phyloP scores from a whole-genome alignment of 2,888 invertebrate genomes.

The Folsomia candida region DNA sequence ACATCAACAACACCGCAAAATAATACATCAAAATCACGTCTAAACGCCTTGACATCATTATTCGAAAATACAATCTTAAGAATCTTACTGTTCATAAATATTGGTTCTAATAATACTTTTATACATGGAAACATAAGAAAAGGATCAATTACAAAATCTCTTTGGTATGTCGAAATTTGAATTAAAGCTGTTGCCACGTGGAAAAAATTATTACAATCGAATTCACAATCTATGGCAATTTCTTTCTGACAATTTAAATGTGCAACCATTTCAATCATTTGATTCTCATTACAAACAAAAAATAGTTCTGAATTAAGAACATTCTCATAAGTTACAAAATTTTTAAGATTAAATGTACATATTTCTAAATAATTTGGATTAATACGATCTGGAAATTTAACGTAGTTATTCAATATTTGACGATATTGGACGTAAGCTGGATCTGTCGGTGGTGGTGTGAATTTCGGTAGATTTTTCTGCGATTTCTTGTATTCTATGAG shows the following conservation, averaged over 20 bases:
- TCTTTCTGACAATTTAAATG: background rate
- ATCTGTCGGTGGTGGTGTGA: too few species aligned
- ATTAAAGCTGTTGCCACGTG: background rate
- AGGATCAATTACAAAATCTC: background rate
- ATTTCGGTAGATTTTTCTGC: too few species aligned
- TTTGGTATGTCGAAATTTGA: background rate
- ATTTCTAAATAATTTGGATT: too few species aligned
- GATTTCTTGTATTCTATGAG: too few species aligned
- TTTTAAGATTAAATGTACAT: too few species aligned
- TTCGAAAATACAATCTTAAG: background rate
- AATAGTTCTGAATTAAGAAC: too few species aligned
- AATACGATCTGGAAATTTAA: too few species aligned
- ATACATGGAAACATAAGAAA: background rate
- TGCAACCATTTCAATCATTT: background rate
- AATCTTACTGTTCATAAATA: background rate
- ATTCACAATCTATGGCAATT: background rate
- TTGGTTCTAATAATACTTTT: background rate
- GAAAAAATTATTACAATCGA: background rate
- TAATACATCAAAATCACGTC: background rate
- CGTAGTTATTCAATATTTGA: too few species aligned
- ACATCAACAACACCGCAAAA: background rate
- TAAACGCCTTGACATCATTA: background rate
- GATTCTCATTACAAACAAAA: too few species aligned
- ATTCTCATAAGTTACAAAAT: too few species aligned
- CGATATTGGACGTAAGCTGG: too few species aligned